Evolutionary conservation across 1,140 invertebrate species (phyloP).

Genomic region (Leptonema lineaticorne): DNA sequence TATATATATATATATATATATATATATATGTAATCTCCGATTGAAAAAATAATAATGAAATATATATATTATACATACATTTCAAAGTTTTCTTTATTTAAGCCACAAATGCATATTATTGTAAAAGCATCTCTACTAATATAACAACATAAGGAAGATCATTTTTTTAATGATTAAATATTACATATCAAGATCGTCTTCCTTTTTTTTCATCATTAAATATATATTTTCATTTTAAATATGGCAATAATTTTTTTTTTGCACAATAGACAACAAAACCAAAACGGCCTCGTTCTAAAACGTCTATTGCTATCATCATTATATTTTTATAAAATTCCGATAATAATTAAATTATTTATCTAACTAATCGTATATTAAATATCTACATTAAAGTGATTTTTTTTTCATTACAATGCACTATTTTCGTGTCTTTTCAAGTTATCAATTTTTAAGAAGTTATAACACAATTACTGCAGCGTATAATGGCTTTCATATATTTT

Average conservation of each 20-base stretch:
- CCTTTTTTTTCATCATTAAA: no score
- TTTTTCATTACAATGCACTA: not conserved
- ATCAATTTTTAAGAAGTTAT: no score
- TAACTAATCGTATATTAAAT: conserved; percentile 38
- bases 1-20: not conserved
- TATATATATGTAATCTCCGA: not conserved
- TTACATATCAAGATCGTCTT: conserved; percentile 30
- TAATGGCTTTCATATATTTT: no score
- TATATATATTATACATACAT: conserved; percentile 21
- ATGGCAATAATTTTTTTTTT: not conserved
- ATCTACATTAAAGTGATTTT: conserved; percentile 25
- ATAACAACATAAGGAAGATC: conserved; percentile 39
- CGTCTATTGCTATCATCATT: not conserved
- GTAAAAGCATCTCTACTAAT: conserved; percentile 38
- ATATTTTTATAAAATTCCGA: conserved; percentile 17
- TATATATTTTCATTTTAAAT: no score
- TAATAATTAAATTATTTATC: conserved; percentile 33
- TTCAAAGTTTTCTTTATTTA: conserved; percentile 33
- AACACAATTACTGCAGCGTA: no score
- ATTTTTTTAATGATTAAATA: conserved; percentile 21
- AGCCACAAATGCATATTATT: conserved; percentile 40
- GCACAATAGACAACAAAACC: not conserved
- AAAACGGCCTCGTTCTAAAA: not conserved
- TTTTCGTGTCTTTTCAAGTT: no score
- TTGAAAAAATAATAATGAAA: conserved; percentile 23